Conservation (phyloP, 2,113 vertebrate species). For the Phrynosoma platyrhinos region DNA sequence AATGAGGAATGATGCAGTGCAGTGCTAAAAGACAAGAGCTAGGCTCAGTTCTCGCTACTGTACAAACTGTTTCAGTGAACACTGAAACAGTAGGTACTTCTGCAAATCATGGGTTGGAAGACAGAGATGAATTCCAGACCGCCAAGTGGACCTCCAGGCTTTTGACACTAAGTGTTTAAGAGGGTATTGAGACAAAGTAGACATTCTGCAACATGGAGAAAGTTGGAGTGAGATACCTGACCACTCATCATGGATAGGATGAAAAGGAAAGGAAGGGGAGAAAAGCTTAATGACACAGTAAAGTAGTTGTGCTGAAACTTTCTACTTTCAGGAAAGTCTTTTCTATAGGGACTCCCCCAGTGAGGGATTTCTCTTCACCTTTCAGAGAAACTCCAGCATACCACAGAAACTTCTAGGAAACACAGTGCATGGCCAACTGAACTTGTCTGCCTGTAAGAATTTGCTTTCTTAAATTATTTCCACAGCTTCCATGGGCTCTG, state of each 20-base stretch:
- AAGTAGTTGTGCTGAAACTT: neutral
- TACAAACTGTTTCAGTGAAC: neutral
- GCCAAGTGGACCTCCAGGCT: neutral
- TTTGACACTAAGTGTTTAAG: neutral
- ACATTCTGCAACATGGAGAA: neutral
- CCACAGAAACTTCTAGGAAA: neutral
- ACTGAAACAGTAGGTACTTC: neutral
- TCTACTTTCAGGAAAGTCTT: neutral
- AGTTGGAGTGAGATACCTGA: neutral
- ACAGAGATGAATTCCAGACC: neutral
- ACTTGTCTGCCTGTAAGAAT: neutral
- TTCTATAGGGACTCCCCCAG: no score
- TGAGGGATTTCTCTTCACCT: neutral
- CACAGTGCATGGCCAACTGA: neutral
- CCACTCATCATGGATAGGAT: no score
- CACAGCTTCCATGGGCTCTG: neutral
- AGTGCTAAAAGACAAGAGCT: neutral
- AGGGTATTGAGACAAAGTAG: neutral
- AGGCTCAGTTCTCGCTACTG: neutral
- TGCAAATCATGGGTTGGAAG: neutral
- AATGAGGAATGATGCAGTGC: neutral
- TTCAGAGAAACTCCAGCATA: neutral
- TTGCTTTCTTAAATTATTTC: neutral
- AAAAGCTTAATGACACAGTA: neutral
- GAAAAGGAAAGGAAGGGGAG: neutral